Evolutionary conservation across 2,113 vertebrate genomes (phyloP).

Genomic region (Rhodinocichla rosea): DNA sequence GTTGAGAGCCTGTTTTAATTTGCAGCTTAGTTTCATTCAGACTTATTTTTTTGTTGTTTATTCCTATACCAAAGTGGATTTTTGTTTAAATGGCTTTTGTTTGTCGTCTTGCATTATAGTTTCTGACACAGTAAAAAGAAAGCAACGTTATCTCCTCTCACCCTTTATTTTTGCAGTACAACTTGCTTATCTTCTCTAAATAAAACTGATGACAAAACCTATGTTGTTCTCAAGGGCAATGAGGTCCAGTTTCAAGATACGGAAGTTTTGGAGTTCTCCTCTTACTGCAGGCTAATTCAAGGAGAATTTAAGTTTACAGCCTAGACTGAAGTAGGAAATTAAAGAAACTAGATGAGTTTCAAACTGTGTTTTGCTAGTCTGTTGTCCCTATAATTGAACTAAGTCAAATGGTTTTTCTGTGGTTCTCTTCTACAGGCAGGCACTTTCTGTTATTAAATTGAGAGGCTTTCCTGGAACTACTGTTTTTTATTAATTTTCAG

Average conservation of each 20-base stretch:
- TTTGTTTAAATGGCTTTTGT: neutral
- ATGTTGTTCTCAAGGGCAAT: neutral
- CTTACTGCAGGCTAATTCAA: neutral
- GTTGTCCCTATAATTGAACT: neutral
- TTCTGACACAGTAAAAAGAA: neutral
- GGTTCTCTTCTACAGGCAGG: neutral
- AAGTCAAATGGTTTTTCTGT: neutral
- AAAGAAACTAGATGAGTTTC: neutral
- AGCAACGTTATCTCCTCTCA: neutral
- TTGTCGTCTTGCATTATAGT: neutral
- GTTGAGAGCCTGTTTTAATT: neutral
- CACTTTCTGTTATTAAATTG: neutral
- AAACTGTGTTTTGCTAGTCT: neutral
- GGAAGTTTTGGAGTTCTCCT: neutral
- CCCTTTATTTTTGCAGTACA: neutral
- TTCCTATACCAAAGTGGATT: neutral
- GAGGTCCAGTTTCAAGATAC: neutral
- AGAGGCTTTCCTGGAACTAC: neutral
- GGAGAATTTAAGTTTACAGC: neutral
- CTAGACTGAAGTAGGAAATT: neutral
- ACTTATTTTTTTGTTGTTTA: neutral
- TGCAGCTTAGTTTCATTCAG: neutral
- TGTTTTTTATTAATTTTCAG: neutral
- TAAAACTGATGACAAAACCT: neutral
- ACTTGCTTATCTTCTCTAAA: constrained; percentile 14